These are phyloP conservation scores for Paracentrotus lividus DNA, from an alignment of 53 echinoderm and acorn worm genomes.

Conservation along the genomic window DNA sequence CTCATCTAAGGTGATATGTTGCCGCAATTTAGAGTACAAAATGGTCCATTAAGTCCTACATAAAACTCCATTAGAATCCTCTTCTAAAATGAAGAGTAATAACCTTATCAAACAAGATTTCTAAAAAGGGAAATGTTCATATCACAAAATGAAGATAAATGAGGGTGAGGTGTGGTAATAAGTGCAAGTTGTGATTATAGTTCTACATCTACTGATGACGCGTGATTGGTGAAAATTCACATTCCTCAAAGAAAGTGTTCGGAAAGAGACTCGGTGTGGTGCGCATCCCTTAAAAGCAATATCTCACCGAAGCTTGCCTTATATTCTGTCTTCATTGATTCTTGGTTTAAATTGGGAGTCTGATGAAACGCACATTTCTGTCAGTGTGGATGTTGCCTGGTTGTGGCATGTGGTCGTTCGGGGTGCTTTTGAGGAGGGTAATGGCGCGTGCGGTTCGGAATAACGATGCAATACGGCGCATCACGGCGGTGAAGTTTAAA, in stretches of 20 bases:
- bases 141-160: not conserved
- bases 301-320: not conserved
- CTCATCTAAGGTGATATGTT: not conserved
- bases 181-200: slow-evolving; percentile 21
- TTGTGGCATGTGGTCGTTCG: not conserved
- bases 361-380: not conserved
- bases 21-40: slow-evolving; percentile 6
- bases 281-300: not conserved
- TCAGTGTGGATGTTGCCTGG: not conserved
- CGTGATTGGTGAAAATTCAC: not conserved
- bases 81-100: slow-evolving; percentile 12
- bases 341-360: not conserved
- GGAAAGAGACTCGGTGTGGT: not conserved
- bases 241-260: not conserved
- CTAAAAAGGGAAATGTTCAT: not conserved
- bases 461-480: slow-evolving; percentile 39
- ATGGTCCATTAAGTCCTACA: slow-evolving; percentile 32
- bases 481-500: not conserved
- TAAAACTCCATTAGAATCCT: not conserved
- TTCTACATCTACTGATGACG: not conserved
- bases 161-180: not conserved
- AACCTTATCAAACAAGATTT: not conserved
- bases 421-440: slow-evolving; percentile 11
- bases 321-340: not conserved
- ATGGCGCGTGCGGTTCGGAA: not conserved